A percentile compares a stretch with the other conserved stretches of the same genome.
Evolutionary conservation across 1,140 invertebrate genomes (phyloP).

Genomic region (Lucilia cuprina): DNA sequence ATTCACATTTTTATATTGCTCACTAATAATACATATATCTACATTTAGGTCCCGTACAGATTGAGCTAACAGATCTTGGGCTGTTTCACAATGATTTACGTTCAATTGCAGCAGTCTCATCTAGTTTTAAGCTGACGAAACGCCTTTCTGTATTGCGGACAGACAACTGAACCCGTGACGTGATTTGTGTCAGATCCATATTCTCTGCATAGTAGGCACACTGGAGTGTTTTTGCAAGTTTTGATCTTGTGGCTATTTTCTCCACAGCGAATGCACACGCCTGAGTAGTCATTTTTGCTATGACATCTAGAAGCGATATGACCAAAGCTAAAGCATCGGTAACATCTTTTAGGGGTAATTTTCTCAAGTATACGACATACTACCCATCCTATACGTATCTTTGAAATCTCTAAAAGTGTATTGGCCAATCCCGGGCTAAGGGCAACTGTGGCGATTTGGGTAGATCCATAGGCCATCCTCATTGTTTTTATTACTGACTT

Average conservation of each 20-base stretch:
- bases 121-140: neutral
- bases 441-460: neutral
- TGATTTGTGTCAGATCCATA: neutral
- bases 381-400: neutral
- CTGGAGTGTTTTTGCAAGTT: neutral
- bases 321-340: too few relatives aligned
- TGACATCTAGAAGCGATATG: too few relatives aligned
- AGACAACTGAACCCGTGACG: neutral
- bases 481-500: neutral
- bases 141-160: neutral
- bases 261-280: neutral
- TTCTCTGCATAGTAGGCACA: too few relatives aligned
- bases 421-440: neutral
- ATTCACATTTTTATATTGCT: neutral
- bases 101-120: neutral
- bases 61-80: neutral
- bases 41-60: neutral
- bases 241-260: neutral
- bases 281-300: neutral
- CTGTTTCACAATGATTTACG: neutral
- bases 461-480: neutral
- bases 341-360: neutral
- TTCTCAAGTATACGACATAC: neutral
- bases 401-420: too few relatives aligned
- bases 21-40: neutral